These are phyloP conservation scores for Madoqua kirkii DNA, from an alignment of 2,113 vertebrate species.

Conservation along the genomic window DNA sequence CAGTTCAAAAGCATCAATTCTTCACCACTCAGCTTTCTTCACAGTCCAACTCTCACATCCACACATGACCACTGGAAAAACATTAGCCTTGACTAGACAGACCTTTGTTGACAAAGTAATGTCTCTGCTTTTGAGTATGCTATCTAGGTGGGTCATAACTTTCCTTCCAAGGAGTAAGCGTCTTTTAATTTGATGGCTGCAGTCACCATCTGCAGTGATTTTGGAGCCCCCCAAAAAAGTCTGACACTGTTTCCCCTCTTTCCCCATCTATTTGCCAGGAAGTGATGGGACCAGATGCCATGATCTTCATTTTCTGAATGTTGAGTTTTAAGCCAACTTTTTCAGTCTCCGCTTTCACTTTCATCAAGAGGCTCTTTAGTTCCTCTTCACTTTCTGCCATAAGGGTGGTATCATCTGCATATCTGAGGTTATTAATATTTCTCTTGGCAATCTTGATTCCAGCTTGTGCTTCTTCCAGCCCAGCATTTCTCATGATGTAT, in stretches of 20 bases:
- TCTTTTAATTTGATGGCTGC: not conserved
- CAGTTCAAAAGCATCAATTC: not conserved
- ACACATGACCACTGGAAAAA: not conserved
- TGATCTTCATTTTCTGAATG: not conserved
- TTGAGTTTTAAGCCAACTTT: not conserved
- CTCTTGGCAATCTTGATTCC: not conserved
- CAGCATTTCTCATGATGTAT: not conserved
- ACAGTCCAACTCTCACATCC: not conserved
- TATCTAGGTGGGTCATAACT: not conserved
- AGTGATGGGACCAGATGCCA: not conserved
- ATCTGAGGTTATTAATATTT: not conserved
- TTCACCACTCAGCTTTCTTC: rapidly evolving
- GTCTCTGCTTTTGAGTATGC: not conserved
- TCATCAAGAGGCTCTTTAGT: not conserved
- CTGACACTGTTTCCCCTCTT: not conserved
- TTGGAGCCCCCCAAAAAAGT: not conserved
- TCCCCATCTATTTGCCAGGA: not conserved
- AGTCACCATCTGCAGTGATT: not conserved
- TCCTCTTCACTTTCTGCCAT: not conserved
- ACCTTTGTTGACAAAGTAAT: not conserved
- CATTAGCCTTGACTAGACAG: not conserved
- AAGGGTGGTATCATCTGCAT: not conserved
- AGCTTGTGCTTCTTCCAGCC: not conserved
- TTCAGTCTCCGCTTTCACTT: not conserved
- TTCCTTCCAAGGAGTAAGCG: not conserved